Conservation (phyloP, 1,140 invertebrate genomes). For the Rhyacophila brunnea region DNA sequence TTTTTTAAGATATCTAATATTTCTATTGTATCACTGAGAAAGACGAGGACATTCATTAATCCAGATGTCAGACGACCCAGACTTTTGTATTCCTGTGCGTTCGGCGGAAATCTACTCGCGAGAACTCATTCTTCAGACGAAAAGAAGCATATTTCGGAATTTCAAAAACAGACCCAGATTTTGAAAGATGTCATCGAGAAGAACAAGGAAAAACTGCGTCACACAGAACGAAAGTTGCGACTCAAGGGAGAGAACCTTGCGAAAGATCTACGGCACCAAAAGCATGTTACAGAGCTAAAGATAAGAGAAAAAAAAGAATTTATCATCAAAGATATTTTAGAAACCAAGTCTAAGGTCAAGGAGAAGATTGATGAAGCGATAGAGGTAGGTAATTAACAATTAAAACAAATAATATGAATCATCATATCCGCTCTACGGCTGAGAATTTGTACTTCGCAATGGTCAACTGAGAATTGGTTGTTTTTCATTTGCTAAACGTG, state of each 20-base stretch:
- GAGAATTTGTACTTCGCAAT: too few relatives aligned
- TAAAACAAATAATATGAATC: background rate
- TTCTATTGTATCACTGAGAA: background rate
- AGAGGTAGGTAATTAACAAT: conserved; percentile 48
- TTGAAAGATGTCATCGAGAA: conserved; percentile 58
- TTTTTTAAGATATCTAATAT: conserved; percentile 8
- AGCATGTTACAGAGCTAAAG: conserved; percentile 49
- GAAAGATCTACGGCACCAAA: conserved; percentile 58
- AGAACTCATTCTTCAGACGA: conserved; percentile 40
- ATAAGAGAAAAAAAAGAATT: conserved; percentile 60
- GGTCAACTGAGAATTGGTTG: too few relatives aligned
- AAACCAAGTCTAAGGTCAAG: conserved; percentile 63
- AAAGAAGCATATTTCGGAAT: conserved; percentile 46
- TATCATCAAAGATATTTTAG: conserved; percentile 65
- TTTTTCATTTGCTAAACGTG: too few relatives aligned
- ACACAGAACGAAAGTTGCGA: conserved; percentile 57
- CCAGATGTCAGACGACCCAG: conserved; percentile 2
- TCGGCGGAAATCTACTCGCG: background rate
- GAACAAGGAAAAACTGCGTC: conserved; percentile 57
- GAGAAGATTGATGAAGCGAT: conserved; percentile 68
- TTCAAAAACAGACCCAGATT: conserved; percentile 50
- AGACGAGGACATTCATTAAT: conserved; percentile 3
- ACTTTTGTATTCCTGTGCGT: conserved; percentile 6
- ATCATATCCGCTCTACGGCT: background rate
- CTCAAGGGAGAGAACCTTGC: conserved; percentile 55